These are phyloP conservation scores for Acanthurus tractus DNA, from an alignment of 2,797 vertebrate genomes.

Conservation along the genomic window DNA sequence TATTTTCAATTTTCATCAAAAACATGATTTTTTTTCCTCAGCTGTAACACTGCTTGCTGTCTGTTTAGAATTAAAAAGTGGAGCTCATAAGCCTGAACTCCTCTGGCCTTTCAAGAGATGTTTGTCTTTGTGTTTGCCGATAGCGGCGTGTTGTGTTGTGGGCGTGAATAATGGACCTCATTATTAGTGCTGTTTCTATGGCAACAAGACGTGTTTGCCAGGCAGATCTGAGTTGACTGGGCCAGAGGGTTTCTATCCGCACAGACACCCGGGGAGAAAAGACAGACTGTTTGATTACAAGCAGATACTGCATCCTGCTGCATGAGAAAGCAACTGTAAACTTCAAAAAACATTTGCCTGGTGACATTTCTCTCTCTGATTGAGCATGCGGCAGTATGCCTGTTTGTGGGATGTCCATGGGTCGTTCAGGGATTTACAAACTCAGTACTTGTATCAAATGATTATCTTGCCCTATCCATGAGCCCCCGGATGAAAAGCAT, in stretches of 20 bases:
- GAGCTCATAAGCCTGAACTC: constrained; percentile 34
- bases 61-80: constrained; percentile 52
- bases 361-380: neutral
- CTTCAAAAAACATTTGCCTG: neutral
- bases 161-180: constrained; percentile 68
- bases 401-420: neutral
- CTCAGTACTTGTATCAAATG: neutral
- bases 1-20: too few relatives aligned
- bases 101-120: constrained; percentile 44
- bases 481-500: neutral
- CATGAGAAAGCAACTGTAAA: neutral
- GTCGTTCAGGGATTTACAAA: neutral
- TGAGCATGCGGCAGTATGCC: neutral
- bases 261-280: constrained; percentile 29
- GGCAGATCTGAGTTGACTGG: constrained; percentile 48
- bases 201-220: constrained; percentile 71
- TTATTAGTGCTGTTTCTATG: constrained; percentile 79
- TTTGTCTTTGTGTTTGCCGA: constrained; percentile 64
- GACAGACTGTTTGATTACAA: constrained; percentile 39
- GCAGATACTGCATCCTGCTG: constrained; percentile 18
- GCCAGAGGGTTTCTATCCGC: constrained; percentile 46
- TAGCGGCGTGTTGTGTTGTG: constrained; percentile 46
- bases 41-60: neutral
- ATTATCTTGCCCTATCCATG: neutral
- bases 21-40: too few relatives aligned